A percentile compares a stretch with the other conserved stretches of the same genome.
These are phyloP conservation scores for Xanthia togata DNA, from an alignment of 2,888 invertebrate genomes.

Conservation along the genomic window DNA sequence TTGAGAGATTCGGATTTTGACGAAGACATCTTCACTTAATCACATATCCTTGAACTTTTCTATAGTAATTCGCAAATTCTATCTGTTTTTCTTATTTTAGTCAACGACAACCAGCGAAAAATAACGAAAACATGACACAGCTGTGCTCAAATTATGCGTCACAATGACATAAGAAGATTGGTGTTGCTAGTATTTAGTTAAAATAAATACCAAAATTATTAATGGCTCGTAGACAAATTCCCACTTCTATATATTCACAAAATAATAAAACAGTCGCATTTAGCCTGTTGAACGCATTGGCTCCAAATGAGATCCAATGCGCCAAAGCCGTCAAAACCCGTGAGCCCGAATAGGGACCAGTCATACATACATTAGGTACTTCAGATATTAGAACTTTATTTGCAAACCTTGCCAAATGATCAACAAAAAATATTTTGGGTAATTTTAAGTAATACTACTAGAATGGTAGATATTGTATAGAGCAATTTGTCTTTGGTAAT, in stretches of 20 bases:
- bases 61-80: slow-evolving; percentile 9
- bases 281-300: too few relatives aligned
- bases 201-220: slow-evolving; percentile 16
- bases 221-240: background rate
- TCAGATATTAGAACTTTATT: too few relatives aligned
- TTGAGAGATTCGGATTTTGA: slow-evolving; percentile 79
- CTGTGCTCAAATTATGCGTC: slow-evolving; percentile 56
- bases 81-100: slow-evolving; percentile 34
- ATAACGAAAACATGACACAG: slow-evolving; percentile 69
- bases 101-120: slow-evolving; percentile 43
- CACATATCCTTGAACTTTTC: slow-evolving; percentile 55
- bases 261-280: background rate
- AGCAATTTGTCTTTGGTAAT: slow-evolving; percentile 53
- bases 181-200: slow-evolving; percentile 24
- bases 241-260: background rate
- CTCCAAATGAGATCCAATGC: too few relatives aligned
- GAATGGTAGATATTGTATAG: slow-evolving; percentile 32
- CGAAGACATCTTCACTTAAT: slow-evolving; percentile 72
- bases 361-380: too few relatives aligned
- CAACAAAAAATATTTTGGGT: background rate
- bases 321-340: too few relatives aligned
- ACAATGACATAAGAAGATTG: slow-evolving; percentile 52
- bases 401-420: background rate
- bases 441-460: slow-evolving; percentile 31
- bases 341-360: too few relatives aligned